Evolutionary conservation across 2,797 vertebrate genomes (phyloP).

Genomic region (Chromobotia macracanthus): DNA sequence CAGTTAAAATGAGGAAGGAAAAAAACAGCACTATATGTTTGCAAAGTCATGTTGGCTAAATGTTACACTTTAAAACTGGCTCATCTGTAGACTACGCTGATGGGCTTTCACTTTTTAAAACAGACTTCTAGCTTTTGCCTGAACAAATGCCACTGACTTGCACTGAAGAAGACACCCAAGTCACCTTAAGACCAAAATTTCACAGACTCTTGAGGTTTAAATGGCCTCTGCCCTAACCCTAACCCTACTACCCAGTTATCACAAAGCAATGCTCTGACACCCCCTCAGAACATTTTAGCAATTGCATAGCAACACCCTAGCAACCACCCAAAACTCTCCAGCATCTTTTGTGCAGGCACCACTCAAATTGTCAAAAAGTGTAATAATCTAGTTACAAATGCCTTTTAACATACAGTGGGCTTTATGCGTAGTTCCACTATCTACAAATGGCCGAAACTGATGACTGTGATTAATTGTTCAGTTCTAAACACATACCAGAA

Average conservation of each 20-base stretch:
- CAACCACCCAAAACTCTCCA: neutral
- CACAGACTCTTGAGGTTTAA: neutral
- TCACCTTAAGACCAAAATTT: neutral
- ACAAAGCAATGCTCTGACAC: neutral
- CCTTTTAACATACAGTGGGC: neutral
- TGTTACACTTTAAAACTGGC: neutral
- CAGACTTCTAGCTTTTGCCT: too few relatives aligned
- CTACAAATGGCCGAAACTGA: neutral
- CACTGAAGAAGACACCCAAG: too few relatives aligned
- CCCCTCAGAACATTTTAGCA: neutral
- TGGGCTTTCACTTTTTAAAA: too few relatives aligned
- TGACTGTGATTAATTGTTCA: conserved; percentile 7
- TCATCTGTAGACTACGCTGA: too few relatives aligned
- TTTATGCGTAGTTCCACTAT: neutral
- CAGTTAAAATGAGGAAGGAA: neutral
- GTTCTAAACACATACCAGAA: conserved; percentile 24
- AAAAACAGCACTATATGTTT: too few relatives aligned
- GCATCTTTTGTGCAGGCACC: neutral
- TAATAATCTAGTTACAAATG: neutral
- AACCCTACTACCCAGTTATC: neutral
- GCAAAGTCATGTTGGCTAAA: neutral
- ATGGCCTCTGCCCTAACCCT: neutral
- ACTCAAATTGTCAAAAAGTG: neutral
- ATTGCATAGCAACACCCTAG: neutral
- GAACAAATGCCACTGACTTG: too few relatives aligned